Conservation (phyloP, 2,888 invertebrate genomes). For the Drosophila multiciliata region DNA sequence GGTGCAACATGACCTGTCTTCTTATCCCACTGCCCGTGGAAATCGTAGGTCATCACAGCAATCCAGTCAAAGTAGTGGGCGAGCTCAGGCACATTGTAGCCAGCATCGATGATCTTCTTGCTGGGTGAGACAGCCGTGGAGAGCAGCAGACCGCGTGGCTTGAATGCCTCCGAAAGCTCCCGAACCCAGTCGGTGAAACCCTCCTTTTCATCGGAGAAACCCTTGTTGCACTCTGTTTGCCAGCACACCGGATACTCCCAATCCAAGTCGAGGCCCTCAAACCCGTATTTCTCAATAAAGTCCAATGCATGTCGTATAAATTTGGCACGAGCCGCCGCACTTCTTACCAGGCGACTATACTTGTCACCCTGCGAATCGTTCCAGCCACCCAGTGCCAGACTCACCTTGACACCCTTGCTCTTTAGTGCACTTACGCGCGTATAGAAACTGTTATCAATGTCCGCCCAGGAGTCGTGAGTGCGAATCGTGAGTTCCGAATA, state of each 20-base stretch:
- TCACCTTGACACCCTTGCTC: constrained; percentile 92
- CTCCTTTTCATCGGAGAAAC: constrained; percentile 92
- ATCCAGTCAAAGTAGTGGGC: constrained; percentile 94
- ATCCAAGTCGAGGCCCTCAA: constrained; percentile 97
- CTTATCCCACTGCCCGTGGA: constrained; percentile 96
- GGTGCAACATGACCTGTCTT: constrained; percentile 96
- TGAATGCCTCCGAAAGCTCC: constrained; percentile 89
- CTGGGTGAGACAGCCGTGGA: constrained; percentile 95
- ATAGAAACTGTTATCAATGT: constrained; percentile 94
- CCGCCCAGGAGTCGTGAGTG: constrained; percentile 96
- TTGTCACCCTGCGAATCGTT: constrained; percentile 96
- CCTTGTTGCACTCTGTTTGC: constrained; percentile 93
- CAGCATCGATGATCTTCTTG: constrained; percentile 94
- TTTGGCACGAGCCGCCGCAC: constrained; percentile 89
- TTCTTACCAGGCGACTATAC: constrained; percentile 93
- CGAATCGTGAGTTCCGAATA: constrained; percentile 91
- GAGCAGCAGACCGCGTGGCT: constrained; percentile 89
- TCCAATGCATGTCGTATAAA: constrained; percentile 91
- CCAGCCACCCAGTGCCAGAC: constrained; percentile 97
- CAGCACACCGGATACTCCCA: constrained; percentile 94
- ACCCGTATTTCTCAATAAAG: constrained; percentile 92
- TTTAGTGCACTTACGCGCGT: constrained; percentile 92
- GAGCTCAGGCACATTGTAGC: constrained; percentile 92
- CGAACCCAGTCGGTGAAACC: constrained; percentile 90
- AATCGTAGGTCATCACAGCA: constrained; percentile 96